Conservation (phyloP, 2,888 invertebrate genomes). For the Lasioglossum malachurum region DNA sequence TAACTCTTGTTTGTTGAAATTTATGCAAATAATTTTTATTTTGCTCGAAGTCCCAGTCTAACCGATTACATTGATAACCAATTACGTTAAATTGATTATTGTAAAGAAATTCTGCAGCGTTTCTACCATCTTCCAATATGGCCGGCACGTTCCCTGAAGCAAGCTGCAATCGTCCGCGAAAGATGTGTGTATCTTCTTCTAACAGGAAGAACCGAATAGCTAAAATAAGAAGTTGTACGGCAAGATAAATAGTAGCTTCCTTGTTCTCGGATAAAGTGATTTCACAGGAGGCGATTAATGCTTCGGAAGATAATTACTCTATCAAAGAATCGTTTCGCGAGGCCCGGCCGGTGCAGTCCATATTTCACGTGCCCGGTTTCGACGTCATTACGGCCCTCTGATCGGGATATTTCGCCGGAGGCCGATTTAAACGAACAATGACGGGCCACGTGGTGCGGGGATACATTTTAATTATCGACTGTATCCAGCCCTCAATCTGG, state of each 20-base stretch:
- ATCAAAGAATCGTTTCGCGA: neutral
- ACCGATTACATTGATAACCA: no score
- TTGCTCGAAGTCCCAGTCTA: no score
- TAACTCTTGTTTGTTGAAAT: no score
- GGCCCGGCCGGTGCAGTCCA: neutral
- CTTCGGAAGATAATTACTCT: neutral
- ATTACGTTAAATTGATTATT: no score
- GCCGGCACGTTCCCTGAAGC: neutral
- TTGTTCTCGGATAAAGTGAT: neutral
- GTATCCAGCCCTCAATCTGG: constrained; percentile 34
- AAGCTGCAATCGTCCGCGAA: neutral
- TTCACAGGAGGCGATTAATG: neutral
- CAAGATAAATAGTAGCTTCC: neutral
- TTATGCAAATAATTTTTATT: no score
- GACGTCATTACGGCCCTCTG: constrained; percentile 15
- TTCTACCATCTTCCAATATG: neutral
- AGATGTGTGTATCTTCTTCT: neutral
- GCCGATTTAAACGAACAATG: constrained; percentile 47
- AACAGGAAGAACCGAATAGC: neutral
- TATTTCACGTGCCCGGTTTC: neutral
- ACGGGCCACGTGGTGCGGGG: constrained; percentile 18
- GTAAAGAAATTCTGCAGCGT: neutral
- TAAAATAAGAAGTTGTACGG: neutral
- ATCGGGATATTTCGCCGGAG: constrained; percentile 11
- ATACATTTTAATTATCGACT: constrained; percentile 57